A percentile compares a stretch with the other conserved stretches of the same genome.
Evolutionary conservation across 2,797 vertebrate species (phyloP).

Genomic region (Eptatretus atami): DNA sequence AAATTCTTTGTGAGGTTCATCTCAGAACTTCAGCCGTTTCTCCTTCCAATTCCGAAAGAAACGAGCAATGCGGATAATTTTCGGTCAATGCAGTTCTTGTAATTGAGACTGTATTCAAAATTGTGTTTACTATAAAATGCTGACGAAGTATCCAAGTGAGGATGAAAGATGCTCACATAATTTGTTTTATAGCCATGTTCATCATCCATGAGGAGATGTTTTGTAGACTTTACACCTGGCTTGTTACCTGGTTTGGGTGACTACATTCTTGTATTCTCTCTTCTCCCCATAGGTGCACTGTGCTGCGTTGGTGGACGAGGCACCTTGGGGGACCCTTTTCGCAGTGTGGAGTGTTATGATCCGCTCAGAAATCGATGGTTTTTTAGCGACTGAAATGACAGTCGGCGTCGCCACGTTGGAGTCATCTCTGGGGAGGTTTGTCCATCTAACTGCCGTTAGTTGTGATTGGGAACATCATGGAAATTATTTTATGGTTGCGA

Average conservation of each 20-base stretch:
- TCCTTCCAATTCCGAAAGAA: no score
- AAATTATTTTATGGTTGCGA: no score
- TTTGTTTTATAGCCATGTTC: no score
- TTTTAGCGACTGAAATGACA: conserved; percentile 95
- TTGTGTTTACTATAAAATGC: no score
- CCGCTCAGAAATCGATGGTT: conserved; percentile 83
- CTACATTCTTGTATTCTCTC: conserved; percentile 7
- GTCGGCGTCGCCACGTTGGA: conserved; percentile 64
- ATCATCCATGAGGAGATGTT: neutral
- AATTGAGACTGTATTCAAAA: no score
- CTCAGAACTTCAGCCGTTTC: no score
- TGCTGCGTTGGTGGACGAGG: conserved; percentile 88
- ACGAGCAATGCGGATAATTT: no score
- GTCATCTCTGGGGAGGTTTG: conserved; percentile 77
- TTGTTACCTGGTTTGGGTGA: conserved; percentile 6
- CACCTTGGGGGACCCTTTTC: conserved; percentile 76
- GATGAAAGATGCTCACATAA: no score
- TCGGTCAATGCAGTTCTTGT: no score
- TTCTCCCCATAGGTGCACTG: conserved; percentile 34
- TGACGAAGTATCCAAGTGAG: no score
- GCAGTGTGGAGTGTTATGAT: conserved; percentile 87
- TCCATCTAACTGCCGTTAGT: neutral
- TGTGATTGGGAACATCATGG: no score
- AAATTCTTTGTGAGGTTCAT: no score
- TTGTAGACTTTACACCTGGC: neutral